Percentiles rank a stretch among this genome's conserved stretches.
Evolutionary conservation across 2,797 vertebrate species (phyloP).

Genomic region (Denticeps clupeoides): DNA sequence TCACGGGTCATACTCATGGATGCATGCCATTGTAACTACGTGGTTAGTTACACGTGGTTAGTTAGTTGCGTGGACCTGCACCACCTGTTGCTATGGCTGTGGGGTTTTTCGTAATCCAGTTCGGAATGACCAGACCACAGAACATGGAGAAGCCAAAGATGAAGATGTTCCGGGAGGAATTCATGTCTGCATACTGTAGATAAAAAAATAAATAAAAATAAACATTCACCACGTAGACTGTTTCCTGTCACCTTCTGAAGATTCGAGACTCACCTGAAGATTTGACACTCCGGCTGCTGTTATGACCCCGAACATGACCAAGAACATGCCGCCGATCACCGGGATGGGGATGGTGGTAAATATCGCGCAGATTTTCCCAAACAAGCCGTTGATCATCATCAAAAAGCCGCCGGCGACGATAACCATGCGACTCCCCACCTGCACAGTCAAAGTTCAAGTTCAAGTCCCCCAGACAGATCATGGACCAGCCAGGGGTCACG

Average conservation of each 20-base stretch:
- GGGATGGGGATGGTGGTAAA: conserved; percentile 88
- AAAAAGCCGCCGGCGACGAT: conserved; percentile 70
- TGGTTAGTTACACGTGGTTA: no score
- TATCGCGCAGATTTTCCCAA: conserved; percentile 79
- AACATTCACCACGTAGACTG: background rate
- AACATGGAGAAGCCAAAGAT: conserved; percentile 94
- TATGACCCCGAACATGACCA: conserved; percentile 92
- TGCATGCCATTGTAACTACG: background rate
- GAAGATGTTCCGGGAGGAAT: conserved; percentile 91
- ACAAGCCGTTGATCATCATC: conserved; percentile 77
- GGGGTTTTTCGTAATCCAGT: conserved; percentile 76
- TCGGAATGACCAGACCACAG: conserved; percentile 76
- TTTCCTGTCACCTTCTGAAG: background rate
- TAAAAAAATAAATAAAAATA: no score
- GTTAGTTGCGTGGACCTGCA: no score
- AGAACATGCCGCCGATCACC: conserved; percentile 86
- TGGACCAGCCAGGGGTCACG: no score
- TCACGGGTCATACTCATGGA: background rate
- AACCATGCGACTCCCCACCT: conserved; percentile 91
- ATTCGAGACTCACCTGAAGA: conserved; percentile 67
- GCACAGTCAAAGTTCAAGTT: conserved; percentile 9
- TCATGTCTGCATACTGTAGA: conserved; percentile 94
- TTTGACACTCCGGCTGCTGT: conserved; percentile 82
- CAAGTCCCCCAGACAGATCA: no score
- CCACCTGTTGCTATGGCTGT: conserved; percentile 70